phyloP scores from a whole-genome alignment of 2,888 invertebrate genomes.

The Eulithis testata region DNA sequence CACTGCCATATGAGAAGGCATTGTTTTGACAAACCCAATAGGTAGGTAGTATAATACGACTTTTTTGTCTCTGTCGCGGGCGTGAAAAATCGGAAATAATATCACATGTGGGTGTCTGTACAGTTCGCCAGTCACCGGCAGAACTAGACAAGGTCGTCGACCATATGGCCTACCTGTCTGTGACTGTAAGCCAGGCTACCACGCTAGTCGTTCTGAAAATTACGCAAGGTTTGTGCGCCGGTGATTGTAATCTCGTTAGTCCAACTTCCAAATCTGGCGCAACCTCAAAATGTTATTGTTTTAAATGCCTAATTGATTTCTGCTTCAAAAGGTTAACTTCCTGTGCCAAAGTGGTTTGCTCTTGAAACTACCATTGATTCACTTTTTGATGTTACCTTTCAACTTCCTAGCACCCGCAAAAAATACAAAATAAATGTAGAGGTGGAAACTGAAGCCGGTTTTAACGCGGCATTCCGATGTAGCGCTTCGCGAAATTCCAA shows the following conservation, averaged over 20 bases:
- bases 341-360: slow-evolving; percentile 57
- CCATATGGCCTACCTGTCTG: slow-evolving; percentile 71
- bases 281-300: slow-evolving; percentile 44
- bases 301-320: slow-evolving; percentile 34
- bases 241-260: slow-evolving; percentile 48
- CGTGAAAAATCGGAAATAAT: slow-evolving; percentile 60
- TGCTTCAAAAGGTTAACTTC: slow-evolving; percentile 44
- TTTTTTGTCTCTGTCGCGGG: slow-evolving; percentile 37
- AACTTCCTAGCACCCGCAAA: slow-evolving; percentile 56
- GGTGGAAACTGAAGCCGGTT: slow-evolving; percentile 35
- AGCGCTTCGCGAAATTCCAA: slow-evolving; percentile 24
- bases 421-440: slow-evolving; percentile 37
- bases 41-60: slow-evolving; percentile 30
- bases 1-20: slow-evolving; percentile 38
- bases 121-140: slow-evolving; percentile 62
- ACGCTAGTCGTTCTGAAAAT: slow-evolving; percentile 52
- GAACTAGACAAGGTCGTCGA: slow-evolving; percentile 68
- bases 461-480: slow-evolving; percentile 35
- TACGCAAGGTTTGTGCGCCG: slow-evolving; percentile 46
- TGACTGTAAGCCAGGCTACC: slow-evolving; percentile 47
- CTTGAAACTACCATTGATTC: slow-evolving; percentile 45
- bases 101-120: slow-evolving; percentile 62
- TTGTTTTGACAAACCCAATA: slow-evolving; percentile 37
- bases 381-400: slow-evolving; percentile 45
- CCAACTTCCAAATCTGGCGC: slow-evolving; percentile 38